These are phyloP conservation scores for Cerastis leucographa DNA, from an alignment of 2,888 invertebrate genomes.

Conservation along the genomic window DNA sequence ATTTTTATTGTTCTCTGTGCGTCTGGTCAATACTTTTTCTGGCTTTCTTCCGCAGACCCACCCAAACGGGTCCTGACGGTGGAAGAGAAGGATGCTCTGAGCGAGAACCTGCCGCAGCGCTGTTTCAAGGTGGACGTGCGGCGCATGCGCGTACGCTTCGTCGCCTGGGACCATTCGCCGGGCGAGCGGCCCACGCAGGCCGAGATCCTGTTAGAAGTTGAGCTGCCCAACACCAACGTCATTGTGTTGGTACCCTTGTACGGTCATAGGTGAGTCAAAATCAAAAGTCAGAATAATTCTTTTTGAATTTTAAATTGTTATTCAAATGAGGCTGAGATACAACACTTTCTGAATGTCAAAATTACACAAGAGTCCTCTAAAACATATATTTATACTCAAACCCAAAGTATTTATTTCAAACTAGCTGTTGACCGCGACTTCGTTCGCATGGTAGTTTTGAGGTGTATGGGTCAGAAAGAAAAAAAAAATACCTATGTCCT, in stretches of 20 bases:
- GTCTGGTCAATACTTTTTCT: neutral
- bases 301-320: too few relatives aligned
- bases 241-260: slow-evolving; percentile 78
- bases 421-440: too few relatives aligned
- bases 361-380: neutral
- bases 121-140: slow-evolving; percentile 70
- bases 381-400: neutral
- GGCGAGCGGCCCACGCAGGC: slow-evolving; percentile 64
- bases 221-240: slow-evolving; percentile 69
- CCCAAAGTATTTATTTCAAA: neutral
- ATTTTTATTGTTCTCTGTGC: neutral
- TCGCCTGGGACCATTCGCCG: slow-evolving; percentile 78
- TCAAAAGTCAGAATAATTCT: neutral
- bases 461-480: too few relatives aligned
- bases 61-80: slow-evolving; percentile 80
- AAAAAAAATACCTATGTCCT: too few relatives aligned
- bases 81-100: slow-evolving; percentile 83
- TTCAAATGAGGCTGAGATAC: neutral
- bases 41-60: slow-evolving; percentile 65
- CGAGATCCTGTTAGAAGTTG: slow-evolving; percentile 72
- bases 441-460: too few relatives aligned
- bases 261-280: slow-evolving; percentile 78
- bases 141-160: slow-evolving; percentile 71
- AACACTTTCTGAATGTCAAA: neutral
- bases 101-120: slow-evolving; percentile 81